Base-by-base conservation (phyloP, 2,797 vertebrate genomes). In the Hafferia zeledoni region DNA sequence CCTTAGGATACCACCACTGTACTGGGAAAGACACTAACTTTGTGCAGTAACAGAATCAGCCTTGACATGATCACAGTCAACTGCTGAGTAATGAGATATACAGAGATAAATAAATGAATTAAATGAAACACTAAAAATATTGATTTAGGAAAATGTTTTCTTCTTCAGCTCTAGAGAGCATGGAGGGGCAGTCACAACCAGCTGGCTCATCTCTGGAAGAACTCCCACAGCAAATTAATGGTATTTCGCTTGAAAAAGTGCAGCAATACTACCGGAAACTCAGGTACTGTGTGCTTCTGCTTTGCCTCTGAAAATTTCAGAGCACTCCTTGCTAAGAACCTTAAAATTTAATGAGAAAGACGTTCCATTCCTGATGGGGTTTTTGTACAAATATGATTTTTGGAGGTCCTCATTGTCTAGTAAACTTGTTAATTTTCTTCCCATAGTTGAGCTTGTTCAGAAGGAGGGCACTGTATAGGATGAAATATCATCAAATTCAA, bases 211-310 rank as follows among this genome's bases (percentile, higher is more conserved):
- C 92, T 7, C 97, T 98, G 96, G 99, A 99, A 90, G 99, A 99
- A 85, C 97, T 99, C 90, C 98, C 99, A 95, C 99, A 99, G 97
- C 98, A 99, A 93, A 99, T 98, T 94, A 99, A 99, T 13, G 96
- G 98, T 3, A 81, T 98, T 84, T 99, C 99, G n/a, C 98, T 99
- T n/a, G 99, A 99, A 97, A 99, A 99, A 97, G 99, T 99, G 91
- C 99, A 99, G 95, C 98, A 98, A 89, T 99, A 99, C 97, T 99
- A 99, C 97, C 99, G 99, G 81, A 99, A 97, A 97, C 99, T 99
- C 98, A 99, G 99, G 99, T 99, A 97, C n/a, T 70, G 56, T 19
- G 12, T 67, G 39, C 28, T 91, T 88, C 43, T 30, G 31, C 24
- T 77, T 81, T 72, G 18, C 39, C 15, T 33, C 10, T 8, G 28